Evolutionary conservation across 2,888 invertebrate genomes (phyloP), one percentile per base, ranked within the genome.

Genomic region (Dynastes maya): DNA sequence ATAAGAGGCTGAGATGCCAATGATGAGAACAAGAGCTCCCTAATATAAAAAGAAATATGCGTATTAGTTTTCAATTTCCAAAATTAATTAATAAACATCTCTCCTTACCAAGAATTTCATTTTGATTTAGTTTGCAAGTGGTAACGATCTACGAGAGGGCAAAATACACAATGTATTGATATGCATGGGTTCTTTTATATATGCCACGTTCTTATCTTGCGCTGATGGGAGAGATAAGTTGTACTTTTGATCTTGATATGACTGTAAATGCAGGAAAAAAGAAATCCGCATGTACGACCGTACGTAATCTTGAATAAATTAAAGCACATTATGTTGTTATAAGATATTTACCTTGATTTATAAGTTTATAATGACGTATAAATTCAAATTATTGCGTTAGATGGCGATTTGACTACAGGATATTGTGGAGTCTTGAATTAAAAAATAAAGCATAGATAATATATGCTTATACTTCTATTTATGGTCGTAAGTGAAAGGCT

Each of bases 51-150:
- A 53, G 37, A 9, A 16, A 53, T 11, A 27, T 75, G 2, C 9
- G 11, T 37, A 13, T 58, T 40, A 37, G 40, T 27, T 9, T 74
- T 40, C 55, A 40, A 74, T 32, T 55, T 55, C 13, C 37, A 16
- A 55, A 16, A 8, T 63, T 9, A 37, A 22, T 22, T 40, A 67
- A 13, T 29, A 37, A 8, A 9, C 4, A 8, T 45, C 8, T 45
- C 9, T 45, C 11, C 68, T 76, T 58, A 76, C 76, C 67, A 76
- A 68, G 32, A 68, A 76, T 58, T 76, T 76, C 76, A 76, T 76
- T 53, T 65, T 76, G 58, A 58, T 29, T 51, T 49, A 13, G 3
- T 27, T 58, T 29, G 40, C 40, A 67, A 45, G 9, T 22, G 6
- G 40, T 51, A 40, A 37, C 55, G 61, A 61, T 45, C 61, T 49